Evolutionary conservation across 2,113 vertebrate genomes (phyloP).

Genomic region (Hippocampus zosterae): DNA sequence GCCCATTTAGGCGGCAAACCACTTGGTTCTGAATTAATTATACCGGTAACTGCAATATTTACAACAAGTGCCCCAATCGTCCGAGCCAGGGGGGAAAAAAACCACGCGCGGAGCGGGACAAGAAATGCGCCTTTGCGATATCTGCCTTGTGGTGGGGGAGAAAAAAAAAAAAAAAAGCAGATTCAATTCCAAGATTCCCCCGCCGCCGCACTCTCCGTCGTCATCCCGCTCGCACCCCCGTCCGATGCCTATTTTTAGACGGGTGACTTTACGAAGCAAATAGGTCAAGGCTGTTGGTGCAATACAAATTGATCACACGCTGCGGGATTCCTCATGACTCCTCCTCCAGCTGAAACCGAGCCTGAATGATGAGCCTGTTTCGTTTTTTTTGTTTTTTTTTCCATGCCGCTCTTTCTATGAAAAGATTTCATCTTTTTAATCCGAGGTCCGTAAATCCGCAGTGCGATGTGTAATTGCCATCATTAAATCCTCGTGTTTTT

Average conservation of each 20-base stretch:
- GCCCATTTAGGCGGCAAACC: too few relatives aligned
- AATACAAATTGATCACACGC: conserved; percentile 29
- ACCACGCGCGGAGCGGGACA: not conserved
- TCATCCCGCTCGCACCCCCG: conserved; percentile 8
- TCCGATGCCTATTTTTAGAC: conserved; percentile 49
- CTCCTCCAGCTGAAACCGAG: conserved; percentile 15
- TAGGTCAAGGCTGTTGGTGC: conserved; percentile 57
- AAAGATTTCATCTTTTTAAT: conserved; percentile 18
- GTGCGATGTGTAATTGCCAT: conserved; percentile 15
- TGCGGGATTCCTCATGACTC: conserved; percentile 31
- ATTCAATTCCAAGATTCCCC: conserved; percentile 30
- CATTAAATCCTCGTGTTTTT: conserved; percentile 23
- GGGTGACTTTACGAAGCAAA: conserved; percentile 55
- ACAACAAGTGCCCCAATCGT: not conserved
- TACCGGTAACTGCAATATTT: conserved; percentile 1
- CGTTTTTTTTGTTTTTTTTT: not conserved
- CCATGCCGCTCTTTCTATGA: not conserved
- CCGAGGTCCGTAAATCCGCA: conserved; percentile 21
- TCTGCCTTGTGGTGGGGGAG: not conserved
- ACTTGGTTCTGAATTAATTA: not conserved
- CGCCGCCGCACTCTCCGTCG: conserved; percentile 1
- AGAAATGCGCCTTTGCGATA: conserved; percentile 13
- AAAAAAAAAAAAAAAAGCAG: conserved; percentile 16
- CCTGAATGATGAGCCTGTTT: conserved; percentile 19
- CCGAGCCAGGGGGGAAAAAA: not conserved